Evolutionary conservation across 2,797 vertebrate species (phyloP), one percentile per base, ranked within the genome.

Genomic region (Sebastes dallii): DNA sequence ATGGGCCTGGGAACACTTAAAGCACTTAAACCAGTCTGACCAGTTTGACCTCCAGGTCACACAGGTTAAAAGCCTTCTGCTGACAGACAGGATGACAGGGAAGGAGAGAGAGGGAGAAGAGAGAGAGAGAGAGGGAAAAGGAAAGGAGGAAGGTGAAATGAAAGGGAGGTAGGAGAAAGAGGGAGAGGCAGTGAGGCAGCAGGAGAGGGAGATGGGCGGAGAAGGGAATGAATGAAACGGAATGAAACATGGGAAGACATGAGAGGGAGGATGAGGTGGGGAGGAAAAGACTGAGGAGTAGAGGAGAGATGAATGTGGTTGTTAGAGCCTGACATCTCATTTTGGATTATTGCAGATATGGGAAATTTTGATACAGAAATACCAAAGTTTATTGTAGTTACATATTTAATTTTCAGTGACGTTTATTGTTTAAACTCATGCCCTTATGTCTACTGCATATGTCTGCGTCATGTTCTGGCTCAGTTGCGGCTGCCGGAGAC

Each of bases 1-100:
- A 91, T 91, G 88, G 92, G 80, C 83, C 91, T 91, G 93, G 89
- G 87, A 93, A 93, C 93, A 92, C 93, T 94, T 91, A 92, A 78
- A 89, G 87, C 90, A 92, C 93, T 94, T 92, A 91, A 89, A 90
- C 75, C 84, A 80, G 92, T 89, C 90, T 92, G 91, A 92, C 90
- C 90, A 78, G 72, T 72, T 56, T 93, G 92, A 94, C 92, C 94
- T 82, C 5, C 50, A 16, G 90, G 91, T 83, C 86, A 67, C 58
- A 9, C 36, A 39, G 92, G 94, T 93, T 94, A 93, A 94, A 94
- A 94, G 93, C 94, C 83, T 82, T 70, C 78, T 87, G 90, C 72
- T 94, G 94, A 94, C 81, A 89, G 93, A 89, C 77, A 52, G 80
- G 62, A 54, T 81, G 87, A 83, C 81, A 77, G 36, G 58, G 24